Evolutionary conservation across 2,888 invertebrate species (phyloP), one percentile per base, ranked within the genome.

Genomic region (Leucozona laternaria): DNA sequence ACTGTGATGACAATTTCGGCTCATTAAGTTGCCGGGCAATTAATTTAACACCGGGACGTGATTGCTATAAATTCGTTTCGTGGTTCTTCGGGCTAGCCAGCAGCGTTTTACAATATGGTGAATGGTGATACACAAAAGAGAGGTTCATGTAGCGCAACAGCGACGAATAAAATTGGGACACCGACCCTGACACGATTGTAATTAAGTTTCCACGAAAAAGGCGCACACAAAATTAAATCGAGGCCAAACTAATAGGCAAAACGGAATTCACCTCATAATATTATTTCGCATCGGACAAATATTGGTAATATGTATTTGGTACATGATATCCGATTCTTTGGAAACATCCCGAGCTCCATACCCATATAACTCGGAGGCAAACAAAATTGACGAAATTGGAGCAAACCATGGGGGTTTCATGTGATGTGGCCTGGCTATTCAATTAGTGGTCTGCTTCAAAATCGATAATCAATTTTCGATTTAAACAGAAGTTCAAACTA

Each of bases 391-490:
- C 48, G 34, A 88, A 88, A 83, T 68, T 84, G 76, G 79, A 80
- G 25, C 79, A 78, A 60, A 68, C 45, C 64, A 53, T 45, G 58
- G 53, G 58, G 53, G 45, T 43, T 55, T 31, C 40, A 48, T 81
- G 60, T 81, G 60, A 48, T 81, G 60, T 81, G 60, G 72, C 68
- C 66, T 28, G 73, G 73, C 77, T 78, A 81, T 89, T 89, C 87
- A 88, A 88, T 89, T 89, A 88, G 82, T 84, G 82, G 84, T 64
- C 62, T 72, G 50, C 57, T 68, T 73, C 79, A 87, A 88, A 88
- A 88, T 89, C 89, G 88, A 88, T 89, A 88, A 88, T 83, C 88
- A 83, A 88, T 88, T 89, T 89, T 88, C 87, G 72, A 84, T 79
- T 77, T 77, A 45, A 34, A 68, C 80, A 68, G 50, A 72, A 72